Conservation (phyloP, 2,113 vertebrate species). For the Amblyornis subalaris region DNA sequence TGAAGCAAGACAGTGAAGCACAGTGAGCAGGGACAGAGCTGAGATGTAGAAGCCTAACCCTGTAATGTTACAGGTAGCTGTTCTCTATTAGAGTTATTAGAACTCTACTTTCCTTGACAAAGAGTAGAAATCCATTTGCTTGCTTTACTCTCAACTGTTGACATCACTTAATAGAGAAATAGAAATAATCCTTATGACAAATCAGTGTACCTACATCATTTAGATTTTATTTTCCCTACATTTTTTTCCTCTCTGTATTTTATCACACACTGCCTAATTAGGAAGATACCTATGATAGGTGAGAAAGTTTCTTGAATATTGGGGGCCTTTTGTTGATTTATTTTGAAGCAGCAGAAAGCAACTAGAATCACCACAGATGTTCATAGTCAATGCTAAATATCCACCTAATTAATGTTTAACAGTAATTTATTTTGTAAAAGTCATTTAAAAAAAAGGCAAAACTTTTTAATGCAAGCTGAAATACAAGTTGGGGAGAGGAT, state of each 20-base stretch:
- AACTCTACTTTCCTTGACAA: not conserved
- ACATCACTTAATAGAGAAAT: not conserved
- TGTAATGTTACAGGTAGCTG: not conserved
- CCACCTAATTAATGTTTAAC: not conserved
- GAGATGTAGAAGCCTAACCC: not conserved
- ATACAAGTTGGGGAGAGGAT: not conserved
- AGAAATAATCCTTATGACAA: not conserved
- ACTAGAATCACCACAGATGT: not conserved
- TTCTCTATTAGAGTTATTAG: not conserved
- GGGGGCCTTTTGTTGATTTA: not conserved
- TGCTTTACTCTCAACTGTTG: not conserved
- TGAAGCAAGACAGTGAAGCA: not conserved
- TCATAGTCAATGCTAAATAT: not conserved
- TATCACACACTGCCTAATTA: not conserved
- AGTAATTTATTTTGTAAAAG: not conserved
- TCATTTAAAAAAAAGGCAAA: not conserved
- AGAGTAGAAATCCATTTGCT: not conserved
- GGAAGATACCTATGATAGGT: not conserved
- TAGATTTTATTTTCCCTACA: not conserved
- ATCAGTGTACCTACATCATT: not conserved
- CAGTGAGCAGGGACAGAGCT: fast-evolving
- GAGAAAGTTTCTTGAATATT: not conserved
- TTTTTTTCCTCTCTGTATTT: not conserved
- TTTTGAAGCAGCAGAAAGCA: not conserved
- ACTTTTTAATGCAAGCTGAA: not conserved